Conservation (phyloP, 2,113 vertebrate genomes). For the Acrocephalus arundinaceus region DNA sequence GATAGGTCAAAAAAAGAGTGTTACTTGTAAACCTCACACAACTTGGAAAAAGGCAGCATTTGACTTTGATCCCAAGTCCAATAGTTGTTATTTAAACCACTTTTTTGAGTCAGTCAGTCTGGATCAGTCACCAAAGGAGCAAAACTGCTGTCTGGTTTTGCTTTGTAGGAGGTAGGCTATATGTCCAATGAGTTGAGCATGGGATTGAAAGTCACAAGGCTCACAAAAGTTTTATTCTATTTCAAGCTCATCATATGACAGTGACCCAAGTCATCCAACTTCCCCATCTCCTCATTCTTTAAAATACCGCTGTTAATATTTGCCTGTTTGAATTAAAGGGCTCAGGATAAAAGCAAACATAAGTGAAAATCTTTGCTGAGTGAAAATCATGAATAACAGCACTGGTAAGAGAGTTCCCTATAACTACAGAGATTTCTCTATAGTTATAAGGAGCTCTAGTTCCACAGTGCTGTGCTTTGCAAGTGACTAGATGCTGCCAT, state of each 20-base stretch:
- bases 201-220: conserved; percentile 25
- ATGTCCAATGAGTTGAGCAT: not conserved
- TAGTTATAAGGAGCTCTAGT: not conserved
- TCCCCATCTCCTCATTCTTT: not conserved
- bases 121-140: not conserved
- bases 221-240: not conserved
- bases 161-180: not conserved
- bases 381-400: not conserved
- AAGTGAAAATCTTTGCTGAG: not conserved
- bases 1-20: not conserved
- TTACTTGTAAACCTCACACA: not conserved
- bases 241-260: conserved; percentile 33
- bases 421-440: not conserved
- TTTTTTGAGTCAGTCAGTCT: not conserved
- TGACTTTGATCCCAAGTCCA: not conserved
- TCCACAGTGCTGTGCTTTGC: not conserved
- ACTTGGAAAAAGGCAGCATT: not conserved
- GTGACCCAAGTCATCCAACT: conserved; percentile 8
- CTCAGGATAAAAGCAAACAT: not conserved
- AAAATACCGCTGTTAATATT: not conserved
- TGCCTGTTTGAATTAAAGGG: not conserved
- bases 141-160: not conserved
- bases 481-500: not conserved
- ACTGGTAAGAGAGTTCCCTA: not conserved
- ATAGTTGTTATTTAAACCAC: not conserved